phyloP scores from a whole-genome alignment of 2,888 invertebrate species.

The Hemistola chrysoprasaria region DNA sequence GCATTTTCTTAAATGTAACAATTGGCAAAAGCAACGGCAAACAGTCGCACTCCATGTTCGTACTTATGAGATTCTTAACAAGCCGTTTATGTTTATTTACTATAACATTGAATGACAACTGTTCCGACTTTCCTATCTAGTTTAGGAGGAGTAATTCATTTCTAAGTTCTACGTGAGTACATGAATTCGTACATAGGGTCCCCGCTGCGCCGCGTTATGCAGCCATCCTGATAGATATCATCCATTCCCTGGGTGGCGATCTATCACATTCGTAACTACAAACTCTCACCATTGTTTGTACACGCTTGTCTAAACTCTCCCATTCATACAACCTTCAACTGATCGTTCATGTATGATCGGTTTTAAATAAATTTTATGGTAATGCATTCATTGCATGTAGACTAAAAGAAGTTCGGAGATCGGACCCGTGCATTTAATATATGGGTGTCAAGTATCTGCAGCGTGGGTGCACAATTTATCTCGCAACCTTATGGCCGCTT shows the following conservation, averaged over 20 bases:
- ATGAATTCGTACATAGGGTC: constrained; percentile 30
- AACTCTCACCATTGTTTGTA: constrained; percentile 64
- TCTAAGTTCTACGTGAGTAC: background rate
- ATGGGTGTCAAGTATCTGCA: constrained; percentile 59
- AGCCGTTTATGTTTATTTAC: constrained; percentile 8
- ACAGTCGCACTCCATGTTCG: constrained; percentile 26
- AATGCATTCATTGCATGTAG: constrained; percentile 57
- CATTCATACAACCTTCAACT: constrained; percentile 24
- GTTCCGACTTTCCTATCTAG: constrained; percentile 6
- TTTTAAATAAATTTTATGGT: constrained; percentile 65
- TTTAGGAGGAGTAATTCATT: constrained; percentile 5
- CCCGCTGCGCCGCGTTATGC: constrained; percentile 53
- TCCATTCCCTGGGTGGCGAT: constrained; percentile 62
- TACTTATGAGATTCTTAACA: constrained; percentile 16
- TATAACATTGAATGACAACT: background rate
- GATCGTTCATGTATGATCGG: constrained; percentile 36
- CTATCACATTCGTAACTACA: constrained; percentile 48
- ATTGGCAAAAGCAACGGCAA: constrained; percentile 30
- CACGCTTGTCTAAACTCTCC: constrained; percentile 25
- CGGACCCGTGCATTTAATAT: constrained; percentile 43
- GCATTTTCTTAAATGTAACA: constrained; percentile 28
- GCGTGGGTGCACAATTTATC: constrained; percentile 55
- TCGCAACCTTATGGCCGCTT: constrained; percentile 33
- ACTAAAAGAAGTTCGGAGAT: constrained; percentile 54
- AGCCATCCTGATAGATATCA: constrained; percentile 57